Percentiles rank a stretch among this genome's conserved stretches.
phyloP scores from a whole-genome alignment of 64 coral and sea anemone genomes.

The Platygyra sinensis region DNA sequence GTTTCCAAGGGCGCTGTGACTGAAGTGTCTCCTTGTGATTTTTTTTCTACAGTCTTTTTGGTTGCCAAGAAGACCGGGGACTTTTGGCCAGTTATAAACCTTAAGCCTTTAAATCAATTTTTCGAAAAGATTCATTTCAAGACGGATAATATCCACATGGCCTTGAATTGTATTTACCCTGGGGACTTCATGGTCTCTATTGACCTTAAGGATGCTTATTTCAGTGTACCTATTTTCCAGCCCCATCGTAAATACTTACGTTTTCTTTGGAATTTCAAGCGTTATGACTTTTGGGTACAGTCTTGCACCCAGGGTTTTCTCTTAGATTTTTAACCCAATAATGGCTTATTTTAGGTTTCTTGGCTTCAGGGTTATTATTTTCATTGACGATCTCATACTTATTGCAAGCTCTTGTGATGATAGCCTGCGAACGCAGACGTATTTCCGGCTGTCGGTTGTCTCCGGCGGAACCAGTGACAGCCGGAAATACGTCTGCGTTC shows the following conservation, averaged over 20 bases:
- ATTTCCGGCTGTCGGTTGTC: too few species aligned
- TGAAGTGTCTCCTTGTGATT: conserved; percentile 42
- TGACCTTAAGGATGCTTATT: conserved; percentile 75
- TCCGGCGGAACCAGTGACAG: too few species aligned
- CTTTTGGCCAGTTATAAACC: conserved; percentile 63
- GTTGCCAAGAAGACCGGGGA: conserved; percentile 63
- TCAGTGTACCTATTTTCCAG: conserved; percentile 55
- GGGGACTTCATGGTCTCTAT: conserved; percentile 61
- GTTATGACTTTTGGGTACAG: conserved; percentile 80
- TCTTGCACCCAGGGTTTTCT: conserved; percentile 72
- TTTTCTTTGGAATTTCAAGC: conserved; percentile 54
- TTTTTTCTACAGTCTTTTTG: conserved; percentile 65
- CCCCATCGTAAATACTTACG: conserved; percentile 68
- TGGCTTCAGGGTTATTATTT: conserved; percentile 60
- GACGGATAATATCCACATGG: conserved; percentile 65
- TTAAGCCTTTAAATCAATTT: conserved; percentile 66
- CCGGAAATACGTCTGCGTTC: too few species aligned
- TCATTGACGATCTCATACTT: conserved; percentile 39
- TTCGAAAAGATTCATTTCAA: conserved; percentile 63
- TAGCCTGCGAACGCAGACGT: too few species aligned
- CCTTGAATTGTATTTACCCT: conserved; percentile 39
- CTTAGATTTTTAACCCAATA: conserved; percentile 72
- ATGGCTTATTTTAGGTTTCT: conserved; percentile 38
- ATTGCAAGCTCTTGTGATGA: conserved; percentile 9
- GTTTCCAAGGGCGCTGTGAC: conserved; percentile 51